A percentile compares a stretch with the other conserved stretches of the same genome.
These are phyloP conservation scores for Spea bombifrons DNA, from an alignment of 2,113 vertebrate species.

Conservation along the genomic window DNA sequence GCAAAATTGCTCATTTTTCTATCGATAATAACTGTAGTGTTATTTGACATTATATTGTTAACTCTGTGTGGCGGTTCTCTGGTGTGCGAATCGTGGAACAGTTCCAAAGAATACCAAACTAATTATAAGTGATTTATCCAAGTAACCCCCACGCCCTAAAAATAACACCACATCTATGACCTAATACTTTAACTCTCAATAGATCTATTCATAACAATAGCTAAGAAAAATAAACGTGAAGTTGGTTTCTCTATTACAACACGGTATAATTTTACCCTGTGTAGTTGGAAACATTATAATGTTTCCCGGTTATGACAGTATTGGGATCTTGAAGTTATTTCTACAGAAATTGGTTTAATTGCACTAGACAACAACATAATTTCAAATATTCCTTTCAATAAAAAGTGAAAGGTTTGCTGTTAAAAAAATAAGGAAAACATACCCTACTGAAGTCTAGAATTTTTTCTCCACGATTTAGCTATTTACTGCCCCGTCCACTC, in stretches of 20 bases:
- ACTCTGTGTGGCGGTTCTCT: constrained; percentile 8
- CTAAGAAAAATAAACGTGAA: constrained; percentile 14
- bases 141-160: constrained; percentile 16
- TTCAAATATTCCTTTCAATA: not conserved
- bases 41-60: not conserved
- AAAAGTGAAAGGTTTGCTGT: not conserved
- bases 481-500: too few relatives aligned
- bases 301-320: constrained; percentile 10
- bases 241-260: constrained; percentile 13
- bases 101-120: constrained; percentile 22
- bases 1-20: not conserved
- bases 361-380: constrained; percentile 2
- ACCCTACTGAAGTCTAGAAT: not conserved
- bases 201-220: constrained; percentile 38
- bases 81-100: constrained; percentile 3
- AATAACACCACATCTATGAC: constrained; percentile 29
- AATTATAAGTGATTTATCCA: constrained; percentile 30
- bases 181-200: constrained; percentile 31
- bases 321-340: constrained; percentile 8
- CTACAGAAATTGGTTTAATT: constrained; percentile 1
- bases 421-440: not conserved
- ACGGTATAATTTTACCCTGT: constrained; percentile 1
- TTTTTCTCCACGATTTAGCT: not conserved
- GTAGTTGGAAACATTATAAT: constrained; percentile 10
- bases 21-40: not conserved